phyloP scores from a whole-genome alignment of 2,113 vertebrate species.

The Nesoenas mayeri region DNA sequence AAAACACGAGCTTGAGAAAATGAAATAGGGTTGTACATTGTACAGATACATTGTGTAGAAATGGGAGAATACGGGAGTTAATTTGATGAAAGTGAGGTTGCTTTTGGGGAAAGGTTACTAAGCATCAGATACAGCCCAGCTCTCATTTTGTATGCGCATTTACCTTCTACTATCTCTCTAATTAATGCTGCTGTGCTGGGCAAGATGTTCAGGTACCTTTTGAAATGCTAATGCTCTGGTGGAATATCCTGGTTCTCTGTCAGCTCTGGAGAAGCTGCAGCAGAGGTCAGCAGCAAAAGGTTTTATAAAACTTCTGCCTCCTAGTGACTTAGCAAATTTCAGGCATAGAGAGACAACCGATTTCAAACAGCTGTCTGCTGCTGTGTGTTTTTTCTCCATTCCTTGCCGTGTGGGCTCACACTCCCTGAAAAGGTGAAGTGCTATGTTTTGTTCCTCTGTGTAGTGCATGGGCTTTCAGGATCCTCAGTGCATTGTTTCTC shows the following conservation, averaged over 20 bases:
- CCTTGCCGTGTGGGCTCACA: rapidly evolving
- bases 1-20: not conserved
- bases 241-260: not conserved
- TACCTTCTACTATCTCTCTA: conserved; percentile 25
- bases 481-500: not conserved
- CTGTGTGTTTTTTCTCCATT: not conserved
- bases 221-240: conserved; percentile 30
- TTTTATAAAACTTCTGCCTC: not conserved
- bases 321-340: not conserved
- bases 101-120: conserved; percentile 1
- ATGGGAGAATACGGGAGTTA: not conserved
- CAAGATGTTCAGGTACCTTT: not conserved
- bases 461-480: not conserved
- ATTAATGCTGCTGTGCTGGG: conserved; percentile 16
- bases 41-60: not conserved
- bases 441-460: not conserved
- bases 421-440: not conserved
- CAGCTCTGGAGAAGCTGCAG: not conserved
- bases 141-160: conserved; percentile 28
- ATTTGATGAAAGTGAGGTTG: not conserved
- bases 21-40: not conserved
- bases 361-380: not conserved
- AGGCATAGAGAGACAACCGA: not conserved
- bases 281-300: not conserved
- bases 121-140: not conserved